Evolutionary conservation across 2,113 vertebrate species (phyloP).

Genomic region (Phocoena phocoena): DNA sequence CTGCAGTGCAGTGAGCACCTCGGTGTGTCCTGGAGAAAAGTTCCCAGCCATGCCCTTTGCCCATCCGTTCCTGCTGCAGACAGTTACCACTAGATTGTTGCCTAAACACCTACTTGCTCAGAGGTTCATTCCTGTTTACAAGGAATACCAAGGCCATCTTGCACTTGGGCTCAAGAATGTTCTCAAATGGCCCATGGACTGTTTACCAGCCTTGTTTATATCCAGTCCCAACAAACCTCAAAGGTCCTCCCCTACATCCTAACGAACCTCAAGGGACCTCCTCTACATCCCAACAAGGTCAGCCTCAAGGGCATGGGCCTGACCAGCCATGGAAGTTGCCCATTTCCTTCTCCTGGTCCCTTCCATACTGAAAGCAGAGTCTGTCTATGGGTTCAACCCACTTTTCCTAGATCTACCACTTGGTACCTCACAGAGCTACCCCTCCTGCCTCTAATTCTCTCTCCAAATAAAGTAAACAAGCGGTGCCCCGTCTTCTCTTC

Average conservation of each 20-base stretch:
- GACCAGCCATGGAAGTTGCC: neutral
- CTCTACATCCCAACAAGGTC: neutral
- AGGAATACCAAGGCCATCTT: neutral
- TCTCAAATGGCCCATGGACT: neutral
- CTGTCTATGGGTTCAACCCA: neutral
- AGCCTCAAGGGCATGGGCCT: neutral
- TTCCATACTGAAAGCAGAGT: neutral
- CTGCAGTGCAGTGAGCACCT: neutral
- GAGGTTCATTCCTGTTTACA: neutral
- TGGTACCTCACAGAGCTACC: neutral
- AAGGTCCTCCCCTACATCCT: too few species aligned
- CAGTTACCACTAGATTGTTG: neutral
- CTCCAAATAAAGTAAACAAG: neutral
- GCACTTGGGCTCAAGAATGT: neutral
- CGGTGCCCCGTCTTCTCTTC: rapidly evolving
- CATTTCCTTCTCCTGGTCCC: neutral
- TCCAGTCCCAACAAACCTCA: neutral
- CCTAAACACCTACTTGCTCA: neutral
- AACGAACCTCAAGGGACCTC: neutral
- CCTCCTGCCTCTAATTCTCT: neutral
- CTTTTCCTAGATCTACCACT: neutral
- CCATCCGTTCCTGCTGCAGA: neutral
- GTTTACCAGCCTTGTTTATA: too few species aligned
- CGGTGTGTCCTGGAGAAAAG: neutral
- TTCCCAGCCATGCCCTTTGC: neutral